Evolutionary conservation across 2,888 invertebrate species (phyloP).

Genomic region (Idaea biselata): DNA sequence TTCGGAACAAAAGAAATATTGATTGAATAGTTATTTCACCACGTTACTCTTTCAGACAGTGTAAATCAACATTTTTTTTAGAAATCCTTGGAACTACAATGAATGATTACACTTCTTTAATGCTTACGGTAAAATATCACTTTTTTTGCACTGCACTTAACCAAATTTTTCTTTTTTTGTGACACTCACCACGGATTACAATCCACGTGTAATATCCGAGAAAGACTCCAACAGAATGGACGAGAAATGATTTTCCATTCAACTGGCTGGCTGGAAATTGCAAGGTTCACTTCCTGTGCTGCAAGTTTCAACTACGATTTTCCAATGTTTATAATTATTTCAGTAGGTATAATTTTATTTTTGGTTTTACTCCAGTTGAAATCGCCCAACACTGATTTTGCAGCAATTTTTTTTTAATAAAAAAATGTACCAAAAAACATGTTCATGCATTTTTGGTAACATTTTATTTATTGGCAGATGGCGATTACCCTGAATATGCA

Average conservation of each 20-base stretch:
- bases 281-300: slow-evolving; percentile 65
- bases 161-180: slow-evolving; percentile 43
- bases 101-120: slow-evolving; percentile 16
- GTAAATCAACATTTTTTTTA: neutral
- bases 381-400: slow-evolving; percentile 2
- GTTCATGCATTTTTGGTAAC: neutral
- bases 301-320: neutral
- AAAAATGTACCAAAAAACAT: neutral
- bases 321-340: neutral
- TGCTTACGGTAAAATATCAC: slow-evolving; percentile 49
- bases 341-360: neutral
- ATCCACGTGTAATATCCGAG: slow-evolving; percentile 82
- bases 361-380: neutral
- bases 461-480: neutral
- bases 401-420: slow-evolving; percentile 2
- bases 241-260: slow-evolving; percentile 79
- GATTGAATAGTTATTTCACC: slow-evolving; percentile 5
- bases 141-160: slow-evolving; percentile 67
- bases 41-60: neutral
- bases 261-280: slow-evolving; percentile 58
- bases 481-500: neutral
- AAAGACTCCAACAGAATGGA: slow-evolving; percentile 86
- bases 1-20: slow-evolving; percentile 29
- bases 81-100: neutral
- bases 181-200: slow-evolving; percentile 80